Base-by-base conservation (phyloP, 2,888 invertebrate species). In the Steinernema scapterisci region DNA sequence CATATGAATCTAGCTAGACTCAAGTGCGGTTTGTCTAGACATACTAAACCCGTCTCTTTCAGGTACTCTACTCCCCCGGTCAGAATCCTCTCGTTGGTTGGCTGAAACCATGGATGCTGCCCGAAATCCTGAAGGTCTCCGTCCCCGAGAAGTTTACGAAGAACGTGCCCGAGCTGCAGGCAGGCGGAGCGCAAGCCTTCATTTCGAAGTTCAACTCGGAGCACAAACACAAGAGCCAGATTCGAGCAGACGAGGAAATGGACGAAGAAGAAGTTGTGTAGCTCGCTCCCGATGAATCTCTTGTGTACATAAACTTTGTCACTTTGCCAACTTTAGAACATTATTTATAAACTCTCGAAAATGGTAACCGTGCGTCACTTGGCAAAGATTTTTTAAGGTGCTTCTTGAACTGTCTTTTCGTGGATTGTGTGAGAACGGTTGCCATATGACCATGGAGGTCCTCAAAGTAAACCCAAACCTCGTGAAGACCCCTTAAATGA, bases 41-140 rank as follows among this genome's bases (percentile, higher is more conserved):
- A 13, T 11, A 3, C 31, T 23, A 19, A 43, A 19, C 38, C 23
- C 11, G 19, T 31, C 75, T 25, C 3, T 74, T 78, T 71, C 27
- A 83, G 81, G 81, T 80, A 1, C 71, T 78, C 82, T 97, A 97
- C 86, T 91, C 91, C 7, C 90, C 92, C 72, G 94, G 94, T 1
- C 89, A 91, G 71, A 94, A 95, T 0, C 95, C 97, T 0, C 89
- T 97, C 9, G 94, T 96, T 0, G 92, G 93, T 0, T 97, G 97
- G 97, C 89, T 97, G 0, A 94, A 92, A 74, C 88, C 87, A 19
- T 87, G 84, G 81, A 87, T 87, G 87, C 70, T 87, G 19, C 84
- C 85, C 0, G 87, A 86, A 54, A 78, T 86, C 72, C 76, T 86
- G 23, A 70, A 76, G 11, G 81, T 86, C 11, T 46, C 74, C 0